Conservation (phyloP, 2,113 vertebrate genomes). For the Dromiciops gliroides region DNA sequence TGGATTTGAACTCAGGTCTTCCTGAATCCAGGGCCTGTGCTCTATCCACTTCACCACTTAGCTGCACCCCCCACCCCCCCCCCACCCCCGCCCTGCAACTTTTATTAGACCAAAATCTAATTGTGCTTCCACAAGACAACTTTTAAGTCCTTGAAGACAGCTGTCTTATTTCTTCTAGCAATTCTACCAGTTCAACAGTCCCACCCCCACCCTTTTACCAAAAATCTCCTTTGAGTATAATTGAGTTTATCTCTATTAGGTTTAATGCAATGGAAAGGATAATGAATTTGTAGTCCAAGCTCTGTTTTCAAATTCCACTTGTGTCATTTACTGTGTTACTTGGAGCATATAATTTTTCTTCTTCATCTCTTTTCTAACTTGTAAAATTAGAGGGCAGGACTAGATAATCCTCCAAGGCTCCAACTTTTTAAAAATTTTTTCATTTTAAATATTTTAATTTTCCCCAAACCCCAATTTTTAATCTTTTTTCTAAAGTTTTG, state of each 20-base stretch:
- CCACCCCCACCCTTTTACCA: neutral
- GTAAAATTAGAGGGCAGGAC: neutral
- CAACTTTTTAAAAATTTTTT: neutral
- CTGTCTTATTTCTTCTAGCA: neutral
- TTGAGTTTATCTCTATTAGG: neutral
- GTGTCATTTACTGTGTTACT: no score
- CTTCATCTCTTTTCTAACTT: neutral
- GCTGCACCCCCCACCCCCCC: no score
- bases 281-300: neutral
- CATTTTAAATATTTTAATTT: no score
- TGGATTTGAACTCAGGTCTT: no score
- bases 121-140: neutral
- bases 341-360: neutral
- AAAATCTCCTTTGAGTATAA: neutral
- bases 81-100: no score
- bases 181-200: neutral
- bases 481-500: no score
- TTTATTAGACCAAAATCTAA: neutral
- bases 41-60: no score
- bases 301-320: neutral
- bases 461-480: no score
- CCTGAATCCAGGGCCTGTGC: no score
- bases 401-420: neutral
- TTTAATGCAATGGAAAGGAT: neutral
- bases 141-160: neutral